Evolutionary conservation across 2,113 vertebrate species (phyloP).

Genomic region (Myotis lucifugus): DNA sequence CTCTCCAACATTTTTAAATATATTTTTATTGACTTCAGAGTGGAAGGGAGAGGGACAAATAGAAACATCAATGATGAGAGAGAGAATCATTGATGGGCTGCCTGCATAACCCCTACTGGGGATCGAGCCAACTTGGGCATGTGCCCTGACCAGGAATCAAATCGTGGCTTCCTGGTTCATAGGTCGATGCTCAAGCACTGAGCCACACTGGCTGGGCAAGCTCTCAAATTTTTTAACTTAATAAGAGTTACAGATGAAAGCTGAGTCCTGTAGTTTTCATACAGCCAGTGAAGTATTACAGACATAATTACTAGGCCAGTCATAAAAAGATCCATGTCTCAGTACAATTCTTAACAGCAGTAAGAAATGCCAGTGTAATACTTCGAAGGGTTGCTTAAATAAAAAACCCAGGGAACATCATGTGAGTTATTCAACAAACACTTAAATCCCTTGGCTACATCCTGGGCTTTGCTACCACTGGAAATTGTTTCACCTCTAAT

Average conservation of each 20-base stretch:
- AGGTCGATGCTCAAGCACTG: no score
- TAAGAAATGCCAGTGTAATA: conserved; percentile 15
- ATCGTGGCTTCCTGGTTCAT: no score
- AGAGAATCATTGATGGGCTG: no score
- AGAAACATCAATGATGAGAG: no score
- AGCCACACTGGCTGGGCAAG: neutral
- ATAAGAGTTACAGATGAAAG: conserved; percentile 4
- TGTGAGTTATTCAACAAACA: conserved; percentile 15
- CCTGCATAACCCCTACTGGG: no score
- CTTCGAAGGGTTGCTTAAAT: neutral
- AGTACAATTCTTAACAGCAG: neutral
- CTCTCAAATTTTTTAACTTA: neutral
- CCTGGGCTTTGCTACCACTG: neutral
- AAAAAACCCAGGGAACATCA: neutral
- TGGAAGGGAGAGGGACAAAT: no score
- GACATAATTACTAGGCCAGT: no score
- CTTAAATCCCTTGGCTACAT: neutral
- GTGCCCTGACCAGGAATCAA: no score
- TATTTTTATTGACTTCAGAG: no score
- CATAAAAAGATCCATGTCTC: neutral
- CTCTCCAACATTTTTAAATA: neutral
- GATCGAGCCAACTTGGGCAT: no score
- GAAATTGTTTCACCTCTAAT: neutral
- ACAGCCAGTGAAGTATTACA: neutral
- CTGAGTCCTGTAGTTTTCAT: neutral